These are phyloP conservation scores for Lycocerus yunnanus DNA, from an alignment of 2,888 invertebrate genomes.

Conservation along the genomic window DNA sequence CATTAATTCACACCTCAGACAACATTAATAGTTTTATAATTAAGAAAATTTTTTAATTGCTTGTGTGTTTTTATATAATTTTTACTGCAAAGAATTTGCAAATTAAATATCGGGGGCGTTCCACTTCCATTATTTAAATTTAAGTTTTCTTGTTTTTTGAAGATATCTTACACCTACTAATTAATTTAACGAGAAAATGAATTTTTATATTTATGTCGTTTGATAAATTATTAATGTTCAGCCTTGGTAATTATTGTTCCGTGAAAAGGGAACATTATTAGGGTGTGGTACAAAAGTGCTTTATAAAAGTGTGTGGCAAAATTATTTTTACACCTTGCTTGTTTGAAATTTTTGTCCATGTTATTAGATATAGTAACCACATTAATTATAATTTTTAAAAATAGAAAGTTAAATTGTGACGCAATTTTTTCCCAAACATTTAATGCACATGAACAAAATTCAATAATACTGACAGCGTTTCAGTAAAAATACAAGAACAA, in stretches of 20 bases:
- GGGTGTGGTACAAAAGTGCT: not conserved
- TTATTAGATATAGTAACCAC: not conserved
- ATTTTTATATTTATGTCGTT: constrained; percentile 1
- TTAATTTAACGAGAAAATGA: not conserved
- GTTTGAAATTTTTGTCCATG: not conserved
- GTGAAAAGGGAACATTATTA: not conserved
- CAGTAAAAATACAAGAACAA: not conserved
- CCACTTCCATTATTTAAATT: not conserved
- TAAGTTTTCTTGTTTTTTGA: not conserved
- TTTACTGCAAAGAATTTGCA: not conserved
- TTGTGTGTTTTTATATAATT: not conserved
- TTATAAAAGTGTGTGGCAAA: not conserved
- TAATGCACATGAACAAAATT: not conserved
- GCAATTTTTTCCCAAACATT: not conserved
- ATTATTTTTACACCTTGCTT: not conserved
- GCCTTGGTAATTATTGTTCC: constrained; percentile 3
- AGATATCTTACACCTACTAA: not conserved
- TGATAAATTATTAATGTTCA: not conserved
- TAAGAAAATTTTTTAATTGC: not conserved
- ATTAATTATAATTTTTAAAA: not conserved
- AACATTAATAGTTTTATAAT: not conserved
- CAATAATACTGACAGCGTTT: not conserved
- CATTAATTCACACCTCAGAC: not conserved
- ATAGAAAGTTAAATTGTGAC: not conserved
- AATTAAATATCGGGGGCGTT: not conserved